Evolutionary conservation across 2,113 vertebrate species (phyloP).

Genomic region (Cyanoderma ruficeps): DNA sequence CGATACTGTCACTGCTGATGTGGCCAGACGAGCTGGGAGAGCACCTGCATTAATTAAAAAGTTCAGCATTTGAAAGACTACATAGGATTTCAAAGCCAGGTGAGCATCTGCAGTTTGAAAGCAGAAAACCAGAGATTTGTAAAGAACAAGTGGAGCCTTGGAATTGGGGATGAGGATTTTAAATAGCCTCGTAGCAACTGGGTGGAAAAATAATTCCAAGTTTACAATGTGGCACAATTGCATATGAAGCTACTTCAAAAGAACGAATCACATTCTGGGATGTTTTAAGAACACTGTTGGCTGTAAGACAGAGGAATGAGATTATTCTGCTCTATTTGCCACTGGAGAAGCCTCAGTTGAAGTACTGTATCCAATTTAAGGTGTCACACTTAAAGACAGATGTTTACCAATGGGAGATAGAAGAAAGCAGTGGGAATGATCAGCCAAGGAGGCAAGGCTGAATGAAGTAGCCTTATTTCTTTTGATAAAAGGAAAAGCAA

Average conservation of each 20-base stretch:
- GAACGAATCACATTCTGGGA: neutral
- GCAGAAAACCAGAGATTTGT: neutral
- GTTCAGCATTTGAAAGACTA: neutral
- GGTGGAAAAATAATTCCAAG: neutral
- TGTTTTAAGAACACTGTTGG: neutral
- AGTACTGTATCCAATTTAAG: neutral
- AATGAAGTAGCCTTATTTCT: neutral
- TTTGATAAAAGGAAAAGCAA: neutral
- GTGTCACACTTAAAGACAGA: neutral
- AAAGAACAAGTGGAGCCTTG: neutral
- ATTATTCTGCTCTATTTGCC: slow-evolving; percentile 62
- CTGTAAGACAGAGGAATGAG: slow-evolving; percentile 6
- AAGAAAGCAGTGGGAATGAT: neutral
- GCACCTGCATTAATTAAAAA: neutral
- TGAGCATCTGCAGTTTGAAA: neutral
- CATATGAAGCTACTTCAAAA: neutral
- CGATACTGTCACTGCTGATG: neutral
- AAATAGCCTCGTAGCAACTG: neutral
- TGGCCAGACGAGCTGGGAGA: neutral
- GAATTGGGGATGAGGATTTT: neutral
- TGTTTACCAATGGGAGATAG: neutral
- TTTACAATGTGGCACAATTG: neutral
- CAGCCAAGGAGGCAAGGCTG: neutral
- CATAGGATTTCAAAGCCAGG: neutral
- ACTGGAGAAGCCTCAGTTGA: neutral